Conservation (phyloP, 2,888 invertebrate genomes). For the Tinea semifulvella region DNA sequence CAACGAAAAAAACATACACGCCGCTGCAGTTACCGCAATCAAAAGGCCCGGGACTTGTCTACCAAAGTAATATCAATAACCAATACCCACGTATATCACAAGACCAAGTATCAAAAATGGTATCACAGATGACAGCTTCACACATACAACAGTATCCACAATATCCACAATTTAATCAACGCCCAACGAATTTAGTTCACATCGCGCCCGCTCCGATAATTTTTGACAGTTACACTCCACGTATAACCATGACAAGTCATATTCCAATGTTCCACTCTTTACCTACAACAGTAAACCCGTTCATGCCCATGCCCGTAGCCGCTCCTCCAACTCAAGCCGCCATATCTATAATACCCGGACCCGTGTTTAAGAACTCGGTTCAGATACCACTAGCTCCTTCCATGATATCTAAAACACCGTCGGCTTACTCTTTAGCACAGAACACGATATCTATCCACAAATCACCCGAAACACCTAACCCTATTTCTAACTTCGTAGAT, state of each 20-base stretch:
- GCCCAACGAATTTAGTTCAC: constrained; percentile 26
- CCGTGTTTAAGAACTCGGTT: constrained; percentile 42
- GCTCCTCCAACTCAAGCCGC: constrained; percentile 36
- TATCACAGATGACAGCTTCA: constrained; percentile 46
- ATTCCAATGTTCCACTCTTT: constrained; percentile 38
- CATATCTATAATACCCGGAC: constrained; percentile 45
- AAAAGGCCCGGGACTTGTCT: constrained; percentile 44
- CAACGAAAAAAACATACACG: constrained; percentile 41
- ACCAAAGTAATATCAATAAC: constrained; percentile 45
- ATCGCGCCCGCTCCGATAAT: constrained; percentile 44
- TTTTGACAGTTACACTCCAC: constrained; percentile 31
- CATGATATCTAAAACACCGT: constrained; percentile 28
- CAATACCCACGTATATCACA: constrained; percentile 38
- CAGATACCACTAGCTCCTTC: constrained; percentile 31
- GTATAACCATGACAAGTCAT: constrained; percentile 26
- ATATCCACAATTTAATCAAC: too few relatives aligned
- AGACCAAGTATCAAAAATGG: constrained; percentile 17
- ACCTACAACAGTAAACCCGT: constrained; percentile 67
- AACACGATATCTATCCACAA: constrained; percentile 37
- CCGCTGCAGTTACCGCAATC: constrained; percentile 45
- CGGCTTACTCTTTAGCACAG: constrained; percentile 28
- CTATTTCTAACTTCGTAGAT: constrained; percentile 58
- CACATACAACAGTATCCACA: constrained; percentile 37
- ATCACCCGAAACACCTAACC: constrained; percentile 28
- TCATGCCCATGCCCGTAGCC: constrained; percentile 49